Evolutionary conservation across 2,113 vertebrate genomes (phyloP), one percentile per base, ranked within the genome.

Genomic region (Conger conger): DNA sequence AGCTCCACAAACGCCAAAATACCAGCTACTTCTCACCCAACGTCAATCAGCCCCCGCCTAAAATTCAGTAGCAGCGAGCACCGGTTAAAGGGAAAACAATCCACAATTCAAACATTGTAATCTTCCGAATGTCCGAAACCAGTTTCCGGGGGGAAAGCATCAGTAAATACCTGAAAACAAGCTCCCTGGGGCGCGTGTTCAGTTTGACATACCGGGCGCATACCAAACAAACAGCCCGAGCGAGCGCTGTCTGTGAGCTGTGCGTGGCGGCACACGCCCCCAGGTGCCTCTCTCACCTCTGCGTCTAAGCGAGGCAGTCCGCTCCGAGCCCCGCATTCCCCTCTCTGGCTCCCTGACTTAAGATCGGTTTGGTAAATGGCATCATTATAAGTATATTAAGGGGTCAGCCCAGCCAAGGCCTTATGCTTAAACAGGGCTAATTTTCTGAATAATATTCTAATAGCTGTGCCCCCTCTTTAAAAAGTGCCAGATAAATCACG

Each of bases 301-400:
- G 42, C 20, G n/a, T 63, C 63, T 79, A 40, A 38, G 42, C 53
- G 86, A 83, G 85, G 77, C 38, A 79, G 37, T 45, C 76, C 78
- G 83, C 80, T 36, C 36, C 37, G 50, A 73, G 45, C 63, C 63
- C 35, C 35, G 18, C 76, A 80, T 86, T 86, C 81, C 85, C 86
- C 82, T 78, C 89, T 89, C 88, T 85, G 86, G 79, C 89, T 92
- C 88, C 94, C 90, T 92, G 93, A 94, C 96, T 96, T 94, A 94
- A 95, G 95, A 95, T 96, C 90, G 94, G 94, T 94, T 95, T 98
- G 95, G 95, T 98, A 98, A 99, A 99, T 98, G 96, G 95, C 95
- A 76, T 98, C 97, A 98, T 99, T 99, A 99, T 95, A 98, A 98
- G 96, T 92, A 97, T 97, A 99, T 99, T 99, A 99, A 97, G 95